These are phyloP conservation scores for Psilopsiagon aymara DNA, from an alignment of 2,113 vertebrate genomes.

Conservation along the genomic window DNA sequence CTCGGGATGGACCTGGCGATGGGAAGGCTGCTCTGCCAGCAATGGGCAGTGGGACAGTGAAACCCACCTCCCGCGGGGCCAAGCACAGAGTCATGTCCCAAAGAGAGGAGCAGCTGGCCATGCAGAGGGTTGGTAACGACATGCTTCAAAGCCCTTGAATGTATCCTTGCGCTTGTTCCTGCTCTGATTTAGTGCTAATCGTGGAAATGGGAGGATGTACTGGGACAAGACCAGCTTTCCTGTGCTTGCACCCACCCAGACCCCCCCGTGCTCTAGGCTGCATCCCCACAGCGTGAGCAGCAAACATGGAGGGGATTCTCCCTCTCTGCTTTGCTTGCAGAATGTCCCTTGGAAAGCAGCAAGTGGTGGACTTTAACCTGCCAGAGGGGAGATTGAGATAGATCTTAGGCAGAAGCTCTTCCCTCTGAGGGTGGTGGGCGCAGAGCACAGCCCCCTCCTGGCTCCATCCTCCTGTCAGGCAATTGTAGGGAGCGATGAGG, in stretches of 20 bases:
- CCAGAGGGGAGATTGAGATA: too few relatives aligned
- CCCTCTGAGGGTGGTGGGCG: too few relatives aligned
- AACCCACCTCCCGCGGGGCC: constrained; percentile 80
- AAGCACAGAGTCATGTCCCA: constrained; percentile 84
- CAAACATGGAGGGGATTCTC: too few relatives aligned
- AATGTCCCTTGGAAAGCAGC: too few relatives aligned
- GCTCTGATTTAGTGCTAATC: not conserved
- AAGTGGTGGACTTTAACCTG: too few relatives aligned
- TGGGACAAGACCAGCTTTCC: not conserved
- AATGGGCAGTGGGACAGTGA: constrained; percentile 61
- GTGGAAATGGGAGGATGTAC: not conserved
- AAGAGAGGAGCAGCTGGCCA: constrained; percentile 87
- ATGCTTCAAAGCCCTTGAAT: rapidly evolving
- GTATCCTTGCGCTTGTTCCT: not conserved
- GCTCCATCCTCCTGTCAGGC: too few relatives aligned
- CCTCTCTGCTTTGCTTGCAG: too few relatives aligned
- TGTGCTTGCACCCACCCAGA: not conserved
- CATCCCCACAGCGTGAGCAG: too few relatives aligned
- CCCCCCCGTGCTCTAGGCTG: too few relatives aligned
- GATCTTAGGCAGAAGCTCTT: too few relatives aligned
- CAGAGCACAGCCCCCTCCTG: too few relatives aligned
- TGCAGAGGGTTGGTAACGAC: constrained; percentile 80
- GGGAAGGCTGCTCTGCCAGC: constrained; percentile 63
- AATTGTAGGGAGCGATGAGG: too few relatives aligned
- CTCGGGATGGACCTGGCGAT: constrained; percentile 71